These are phyloP conservation scores for Caerostris darwini DNA, from an alignment of 1,140 invertebrate species.

Conservation along the genomic window DNA sequence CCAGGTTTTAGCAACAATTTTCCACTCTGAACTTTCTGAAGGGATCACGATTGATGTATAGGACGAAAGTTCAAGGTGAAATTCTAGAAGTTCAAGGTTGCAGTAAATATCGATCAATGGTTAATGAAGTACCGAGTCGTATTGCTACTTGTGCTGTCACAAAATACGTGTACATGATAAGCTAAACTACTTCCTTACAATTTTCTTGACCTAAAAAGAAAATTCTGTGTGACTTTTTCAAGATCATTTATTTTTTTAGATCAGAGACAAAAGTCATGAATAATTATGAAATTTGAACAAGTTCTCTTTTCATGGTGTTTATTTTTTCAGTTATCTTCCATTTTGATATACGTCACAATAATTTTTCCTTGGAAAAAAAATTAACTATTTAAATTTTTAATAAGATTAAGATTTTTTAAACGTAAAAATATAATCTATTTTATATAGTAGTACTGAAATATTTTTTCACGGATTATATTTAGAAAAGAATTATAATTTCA, in stretches of 20 bases:
- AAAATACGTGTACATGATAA: not conserved
- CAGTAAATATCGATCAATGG: slow-evolving; percentile 5
- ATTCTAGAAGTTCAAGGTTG: not conserved
- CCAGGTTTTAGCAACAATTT: not conserved
- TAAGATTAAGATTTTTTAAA: no score
- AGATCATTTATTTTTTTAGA: no score
- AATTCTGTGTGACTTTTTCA: not conserved
- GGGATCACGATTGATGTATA: not conserved
- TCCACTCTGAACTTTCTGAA: not conserved
- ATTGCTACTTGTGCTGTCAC: not conserved
- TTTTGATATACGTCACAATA: not conserved
- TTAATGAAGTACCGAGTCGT: not conserved
- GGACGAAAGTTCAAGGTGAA: slow-evolving; percentile 24
- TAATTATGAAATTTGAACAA: no score
- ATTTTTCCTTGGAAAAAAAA: not conserved
- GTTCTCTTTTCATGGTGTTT: not conserved
- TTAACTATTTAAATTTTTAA: no score
- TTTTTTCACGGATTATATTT: no score
- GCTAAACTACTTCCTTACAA: not conserved
- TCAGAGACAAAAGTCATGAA: no score
- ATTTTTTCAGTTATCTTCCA: not conserved
- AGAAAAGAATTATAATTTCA: no score
- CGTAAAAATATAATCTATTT: no score
- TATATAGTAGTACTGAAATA: no score
- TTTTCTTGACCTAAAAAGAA: not conserved